Base-by-base conservation (phyloP, 1,140 invertebrate species). In the Cydia fagiglandana region DNA sequence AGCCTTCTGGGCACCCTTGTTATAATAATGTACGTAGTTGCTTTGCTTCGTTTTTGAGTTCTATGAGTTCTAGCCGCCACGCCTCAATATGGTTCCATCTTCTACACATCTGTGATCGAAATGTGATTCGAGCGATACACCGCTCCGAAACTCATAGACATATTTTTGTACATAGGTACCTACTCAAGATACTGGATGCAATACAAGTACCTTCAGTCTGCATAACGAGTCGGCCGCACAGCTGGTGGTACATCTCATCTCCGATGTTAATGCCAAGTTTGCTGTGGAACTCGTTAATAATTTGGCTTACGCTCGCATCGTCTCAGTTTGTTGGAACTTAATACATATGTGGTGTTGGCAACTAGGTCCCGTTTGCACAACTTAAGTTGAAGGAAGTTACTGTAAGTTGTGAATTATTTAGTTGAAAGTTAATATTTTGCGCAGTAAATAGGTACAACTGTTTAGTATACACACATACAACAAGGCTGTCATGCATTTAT, bases 341-440 rank as follows among this genome's bases (percentile, higher is more conserved):
- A 53, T 53, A 53, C 50, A 15, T 7, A 56, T 56, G 53, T 56
- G 53, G 53, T 56, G n/a, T 56, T 56, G 15, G 53, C 15, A 56
- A 56, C n/a, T 56, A 1, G 47, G 13, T 15, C 15, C 53, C n/a
- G 53, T 56, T 56, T 17, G 53, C 15, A 3, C 47, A 50, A 50
- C 47, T 50, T 9, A 17, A 56, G 53, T 56, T 56, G 7, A 56
- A 56, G 53, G 7, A 56, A 56, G 53, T 15, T 47, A 47, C 45
- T 56, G 53, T 56, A 17, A 17, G 4, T 56, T 56, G 15, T 17
- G 53, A 56, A 56, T 56, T 56, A 56, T 56, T 56, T 56, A 56
- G 53, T 56, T 56, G 53, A n/a, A 56, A 56, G 53, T 17, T 17
- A 56, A 56, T 56, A 56, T 56, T 15, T 56, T 56, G 53, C 15